These are phyloP conservation scores for Azemiops feae DNA, from an alignment of 2,113 vertebrate genomes.

Conservation along the genomic window DNA sequence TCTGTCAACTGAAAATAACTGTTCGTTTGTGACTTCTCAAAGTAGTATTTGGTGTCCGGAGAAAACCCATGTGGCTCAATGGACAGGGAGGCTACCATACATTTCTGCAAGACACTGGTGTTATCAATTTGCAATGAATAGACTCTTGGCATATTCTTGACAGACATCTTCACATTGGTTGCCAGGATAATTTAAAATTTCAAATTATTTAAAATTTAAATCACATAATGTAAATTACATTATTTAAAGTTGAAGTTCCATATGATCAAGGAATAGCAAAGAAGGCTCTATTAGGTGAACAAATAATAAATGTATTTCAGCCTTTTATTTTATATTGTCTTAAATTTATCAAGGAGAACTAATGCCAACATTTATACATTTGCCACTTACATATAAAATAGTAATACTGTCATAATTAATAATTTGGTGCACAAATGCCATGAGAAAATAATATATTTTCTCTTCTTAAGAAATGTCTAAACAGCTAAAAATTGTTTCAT, in stretches of 20 bases:
- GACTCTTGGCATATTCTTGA: neutral
- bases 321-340: slow-evolving; percentile 44
- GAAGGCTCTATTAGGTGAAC: slow-evolving; percentile 39
- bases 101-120: neutral
- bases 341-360: slow-evolving; percentile 32
- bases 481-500: slow-evolving; percentile 20
- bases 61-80: neutral
- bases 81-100: neutral
- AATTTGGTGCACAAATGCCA: neutral
- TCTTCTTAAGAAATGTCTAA: neutral
- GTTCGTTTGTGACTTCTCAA: neutral
- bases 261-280: slow-evolving; percentile 1
- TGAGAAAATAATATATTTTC: slow-evolving; percentile 20
- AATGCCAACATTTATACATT: slow-evolving; percentile 42
- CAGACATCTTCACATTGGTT: neutral
- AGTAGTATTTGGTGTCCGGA: neutral
- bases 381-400: slow-evolving; percentile 28
- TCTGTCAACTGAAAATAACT: neutral
- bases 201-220: neutral
- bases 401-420: slow-evolving; percentile 38
- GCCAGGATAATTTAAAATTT: neutral
- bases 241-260: slow-evolving; percentile 11
- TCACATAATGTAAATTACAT: neutral
- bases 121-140: neutral
- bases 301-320: slow-evolving; percentile 38